A percentile compares a stretch with the other conserved stretches of the same genome.
phyloP scores from a whole-genome alignment of 1,140 invertebrate genomes.

The Drosophila setifemur region DNA sequence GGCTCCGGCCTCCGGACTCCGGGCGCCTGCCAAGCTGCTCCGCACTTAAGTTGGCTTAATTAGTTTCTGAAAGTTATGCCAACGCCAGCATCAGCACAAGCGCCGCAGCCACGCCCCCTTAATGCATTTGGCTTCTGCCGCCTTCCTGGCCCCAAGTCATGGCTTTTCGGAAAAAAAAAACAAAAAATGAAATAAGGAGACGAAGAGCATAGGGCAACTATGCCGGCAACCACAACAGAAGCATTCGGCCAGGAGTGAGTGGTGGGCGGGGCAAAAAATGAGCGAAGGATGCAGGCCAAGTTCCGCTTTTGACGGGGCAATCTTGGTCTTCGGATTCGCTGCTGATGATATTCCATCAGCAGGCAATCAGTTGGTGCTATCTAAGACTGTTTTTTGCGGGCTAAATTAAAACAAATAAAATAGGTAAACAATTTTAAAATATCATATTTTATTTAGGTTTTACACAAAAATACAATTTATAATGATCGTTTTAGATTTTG shows the following conservation, averaged over 20 bases:
- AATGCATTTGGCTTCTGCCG: slow-evolving; percentile 49
- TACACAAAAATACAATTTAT: too few species aligned
- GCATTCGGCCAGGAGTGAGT: slow-evolving; percentile 37
- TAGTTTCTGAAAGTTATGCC: slow-evolving; percentile 81
- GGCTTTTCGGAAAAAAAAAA: slow-evolving; percentile 34
- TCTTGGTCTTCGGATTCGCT: slow-evolving; percentile 14
- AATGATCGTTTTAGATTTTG: too few species aligned
- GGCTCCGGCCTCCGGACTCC: not conserved
- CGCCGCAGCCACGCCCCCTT: slow-evolving; percentile 62
- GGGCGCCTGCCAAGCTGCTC: slow-evolving; percentile 43
- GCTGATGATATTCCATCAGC: slow-evolving; percentile 6
- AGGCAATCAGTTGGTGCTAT: slow-evolving; percentile 4
- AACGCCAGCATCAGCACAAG: slow-evolving; percentile 46
- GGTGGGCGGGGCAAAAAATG: not conserved
- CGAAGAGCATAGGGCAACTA: slow-evolving; percentile 20
- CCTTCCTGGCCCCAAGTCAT: slow-evolving; percentile 40
- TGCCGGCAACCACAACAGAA: slow-evolving; percentile 46
- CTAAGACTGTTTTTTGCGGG: too few species aligned
- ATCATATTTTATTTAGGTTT: not conserved
- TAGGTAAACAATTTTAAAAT: too few species aligned
- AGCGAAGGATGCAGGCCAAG: slow-evolving; percentile 2
- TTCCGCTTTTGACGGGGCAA: slow-evolving; percentile 26
- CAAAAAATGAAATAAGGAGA: not conserved
- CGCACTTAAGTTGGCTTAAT: slow-evolving; percentile 81
- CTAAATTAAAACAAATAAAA: too few species aligned